phyloP scores from a whole-genome alignment of 92 coral and sea anemone genomes.

The Palythoa heliodiscus region DNA sequence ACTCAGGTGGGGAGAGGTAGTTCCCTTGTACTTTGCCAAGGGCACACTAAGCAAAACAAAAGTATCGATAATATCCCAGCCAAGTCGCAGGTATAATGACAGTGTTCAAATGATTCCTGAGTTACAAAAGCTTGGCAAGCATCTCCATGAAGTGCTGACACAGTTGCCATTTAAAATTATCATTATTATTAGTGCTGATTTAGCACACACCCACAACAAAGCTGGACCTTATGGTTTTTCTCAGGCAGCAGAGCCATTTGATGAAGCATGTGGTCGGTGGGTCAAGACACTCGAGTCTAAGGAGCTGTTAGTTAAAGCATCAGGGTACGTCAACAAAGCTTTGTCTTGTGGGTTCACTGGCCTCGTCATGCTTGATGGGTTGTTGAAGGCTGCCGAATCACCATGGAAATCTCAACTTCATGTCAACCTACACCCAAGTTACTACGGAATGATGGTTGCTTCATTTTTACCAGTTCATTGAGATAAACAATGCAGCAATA shows the following conservation, averaged over 20 bases:
- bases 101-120: conserved; percentile 75
- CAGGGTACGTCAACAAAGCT: conserved; percentile 66
- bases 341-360: conserved; percentile 82
- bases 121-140: conserved; percentile 58
- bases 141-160: conserved; percentile 44
- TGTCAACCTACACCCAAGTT: conserved; percentile 73
- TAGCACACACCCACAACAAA: conserved; percentile 77
- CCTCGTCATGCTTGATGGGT: conserved; percentile 73
- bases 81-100: conserved; percentile 78
- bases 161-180: conserved; percentile 46
- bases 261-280: conserved; percentile 75
- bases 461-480: conserved; percentile 51
- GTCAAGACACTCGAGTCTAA: conserved; percentile 54
- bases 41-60: conserved; percentile 44
- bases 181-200: conserved; percentile 70
- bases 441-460: conserved; percentile 87
- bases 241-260: conserved; percentile 79
- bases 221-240: conserved; percentile 82
- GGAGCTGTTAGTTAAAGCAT: conserved; percentile 57
- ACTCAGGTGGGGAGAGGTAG: conserved; percentile 77
- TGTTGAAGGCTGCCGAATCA: conserved; percentile 49
- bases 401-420: conserved; percentile 64
- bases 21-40: conserved; percentile 67
- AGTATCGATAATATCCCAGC: conserved; percentile 69
- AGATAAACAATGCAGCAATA: background rate